A percentile compares a stretch with the other conserved stretches of the same genome.
These are phyloP conservation scores for Anhinga rufa DNA, from an alignment of 2,113 vertebrate species.

Conservation along the genomic window DNA sequence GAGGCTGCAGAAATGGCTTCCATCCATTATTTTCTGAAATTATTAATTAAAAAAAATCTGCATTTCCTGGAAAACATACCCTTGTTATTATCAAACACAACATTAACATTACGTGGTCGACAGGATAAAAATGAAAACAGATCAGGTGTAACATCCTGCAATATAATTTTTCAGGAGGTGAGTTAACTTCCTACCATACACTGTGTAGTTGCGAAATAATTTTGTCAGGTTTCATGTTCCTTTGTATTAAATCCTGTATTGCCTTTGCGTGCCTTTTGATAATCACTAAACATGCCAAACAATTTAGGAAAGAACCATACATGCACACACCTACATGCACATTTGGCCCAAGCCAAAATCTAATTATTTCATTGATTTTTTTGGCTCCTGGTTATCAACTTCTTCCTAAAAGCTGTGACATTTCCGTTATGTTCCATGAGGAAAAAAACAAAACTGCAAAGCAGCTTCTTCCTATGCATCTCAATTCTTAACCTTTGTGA, in stretches of 20 bases:
- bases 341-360: background rate
- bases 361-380: background rate
- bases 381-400: background rate
- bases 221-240: background rate
- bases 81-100: background rate
- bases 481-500: background rate
- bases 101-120: background rate
- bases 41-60: background rate
- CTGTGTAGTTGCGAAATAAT: background rate
- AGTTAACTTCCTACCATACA: background rate
- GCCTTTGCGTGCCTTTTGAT: background rate
- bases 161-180: background rate
- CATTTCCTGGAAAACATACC: background rate
- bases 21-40: background rate
- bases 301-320: background rate
- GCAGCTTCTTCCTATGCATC: background rate
- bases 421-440: background rate
- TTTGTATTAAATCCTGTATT: background rate
- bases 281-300: background rate
- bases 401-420: background rate
- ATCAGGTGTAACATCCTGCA: background rate
- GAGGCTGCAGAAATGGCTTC: background rate
- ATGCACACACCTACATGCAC: rapidly evolving
- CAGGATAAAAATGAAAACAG: background rate
- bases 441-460: background rate